Evolutionary conservation across 2,888 invertebrate species (phyloP), one percentile per base, ranked within the genome.

Genomic region (Elysia crispata): DNA sequence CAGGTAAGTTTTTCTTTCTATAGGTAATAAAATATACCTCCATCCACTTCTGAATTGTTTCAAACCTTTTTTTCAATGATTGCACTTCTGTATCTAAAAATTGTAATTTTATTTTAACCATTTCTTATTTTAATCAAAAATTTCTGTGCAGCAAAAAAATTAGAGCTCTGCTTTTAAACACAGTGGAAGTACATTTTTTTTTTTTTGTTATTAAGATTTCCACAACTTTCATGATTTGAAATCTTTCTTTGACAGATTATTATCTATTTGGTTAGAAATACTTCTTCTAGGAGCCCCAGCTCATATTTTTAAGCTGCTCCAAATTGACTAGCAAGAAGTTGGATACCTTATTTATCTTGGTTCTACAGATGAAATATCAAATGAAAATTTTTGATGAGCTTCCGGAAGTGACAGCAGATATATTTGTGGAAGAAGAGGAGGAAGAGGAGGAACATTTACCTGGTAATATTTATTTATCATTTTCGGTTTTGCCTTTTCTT

Each of bases 381-480:
- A 87, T 87, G 81, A 79, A 84, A 28, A 83, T 83, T 1, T 81
- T 86, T 66, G 81, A 83, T 30, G 85, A 84, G 28, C 81, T 83
- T 54, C 83, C 81, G 5, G 81, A 80, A 25, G 79, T 82, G 1
- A 76, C 79, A 50, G 83, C 82, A 54, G 85, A 84, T 54, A 80
- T 77, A 20, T 81, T 82, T 49, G 82, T 73, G 41, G 83, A 82
- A 41, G 83, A 85, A 30, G 83, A 83, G 23, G 85, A 84, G 15
- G 85, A 83, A 30, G 84, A 83, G 25, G 80, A 84, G 64, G 87
- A 87, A 67, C 77, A 81, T 50, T 81, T 89, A 25, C 87, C 88
- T 79, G 88, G 89, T 89, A 81, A 70, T 66, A 70, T 23, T 49
- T 76, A 23, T n/a, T 49, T 8, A 11, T 54, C 20, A 20, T 33